These are phyloP conservation scores for Antheraea yamamai DNA, from an alignment of 2,888 invertebrate species.

Conservation along the genomic window DNA sequence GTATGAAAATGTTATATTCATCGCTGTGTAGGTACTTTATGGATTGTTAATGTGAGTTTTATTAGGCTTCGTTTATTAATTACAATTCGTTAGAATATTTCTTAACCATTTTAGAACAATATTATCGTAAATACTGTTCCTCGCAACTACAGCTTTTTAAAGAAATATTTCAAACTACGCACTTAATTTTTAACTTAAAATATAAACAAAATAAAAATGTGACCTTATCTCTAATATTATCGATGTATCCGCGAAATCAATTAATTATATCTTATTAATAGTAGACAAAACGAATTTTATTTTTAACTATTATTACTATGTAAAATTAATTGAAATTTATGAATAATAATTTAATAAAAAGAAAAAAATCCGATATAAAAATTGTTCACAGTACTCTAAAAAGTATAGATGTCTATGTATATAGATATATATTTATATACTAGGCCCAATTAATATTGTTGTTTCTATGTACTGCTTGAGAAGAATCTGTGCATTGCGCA, in stretches of 20 bases:
- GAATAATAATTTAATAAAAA: no score
- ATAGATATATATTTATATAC: not conserved
- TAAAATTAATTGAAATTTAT: no score
- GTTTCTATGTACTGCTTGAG: constrained; percentile 10
- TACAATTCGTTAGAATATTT: not conserved
- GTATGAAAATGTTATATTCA: constrained; percentile 24
- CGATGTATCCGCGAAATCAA: not conserved
- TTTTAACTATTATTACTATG: no score
- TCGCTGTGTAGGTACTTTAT: not conserved
- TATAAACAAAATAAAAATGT: not conserved
- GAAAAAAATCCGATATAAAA: no score
- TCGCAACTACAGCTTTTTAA: not conserved
- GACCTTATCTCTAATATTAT: not conserved
- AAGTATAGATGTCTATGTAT: no score
- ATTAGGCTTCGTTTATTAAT: not conserved
- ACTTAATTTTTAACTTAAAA: not conserved
- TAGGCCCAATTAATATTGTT: constrained; percentile 15
- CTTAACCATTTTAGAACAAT: not conserved
- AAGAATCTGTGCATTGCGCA: constrained; percentile 15
- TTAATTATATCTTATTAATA: no score
- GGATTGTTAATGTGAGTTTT: not conserved
- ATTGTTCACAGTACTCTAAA: no score
- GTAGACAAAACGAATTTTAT: no score
- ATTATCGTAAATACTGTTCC: not conserved
- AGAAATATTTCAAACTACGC: not conserved